phyloP scores from a whole-genome alignment of 2,113 vertebrate species.

The Calyptomena viridis region DNA sequence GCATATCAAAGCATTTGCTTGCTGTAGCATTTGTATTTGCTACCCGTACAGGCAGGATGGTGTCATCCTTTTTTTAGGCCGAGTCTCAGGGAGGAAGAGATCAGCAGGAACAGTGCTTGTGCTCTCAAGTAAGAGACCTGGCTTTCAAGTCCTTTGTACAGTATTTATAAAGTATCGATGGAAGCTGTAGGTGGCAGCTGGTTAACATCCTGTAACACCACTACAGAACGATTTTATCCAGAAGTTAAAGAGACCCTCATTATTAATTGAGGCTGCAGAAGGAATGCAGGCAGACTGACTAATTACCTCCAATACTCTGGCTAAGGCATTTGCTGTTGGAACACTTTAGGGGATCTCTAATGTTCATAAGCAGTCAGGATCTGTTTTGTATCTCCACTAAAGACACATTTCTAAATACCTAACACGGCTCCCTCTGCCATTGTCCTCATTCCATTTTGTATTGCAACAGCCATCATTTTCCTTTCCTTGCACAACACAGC shows the following conservation, averaged over 20 bases:
- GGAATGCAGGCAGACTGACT: neutral
- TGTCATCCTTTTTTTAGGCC: neutral
- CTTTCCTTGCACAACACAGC: rapidly evolving
- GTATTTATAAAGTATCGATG: neutral
- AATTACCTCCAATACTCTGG: neutral
- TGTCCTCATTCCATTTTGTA: neutral
- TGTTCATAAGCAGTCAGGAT: neutral
- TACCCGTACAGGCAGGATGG: neutral
- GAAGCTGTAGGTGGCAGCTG: conserved; percentile 22
- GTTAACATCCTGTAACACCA: conserved; percentile 16
- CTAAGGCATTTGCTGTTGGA: neutral
- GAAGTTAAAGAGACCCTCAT: neutral
- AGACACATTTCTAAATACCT: neutral
- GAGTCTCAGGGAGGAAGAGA: neutral
- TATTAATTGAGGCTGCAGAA: conserved; percentile 44
- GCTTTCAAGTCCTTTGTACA: neutral
- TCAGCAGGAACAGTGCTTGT: neutral
- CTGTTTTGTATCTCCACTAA: neutral
- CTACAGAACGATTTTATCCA: neutral
- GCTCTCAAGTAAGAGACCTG: neutral
- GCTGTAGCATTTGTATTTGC: neutral
- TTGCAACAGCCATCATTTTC: neutral
- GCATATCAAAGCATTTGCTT: neutral
- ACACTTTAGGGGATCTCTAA: neutral
- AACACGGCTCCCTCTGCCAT: neutral